Base-by-base conservation (phyloP, 1,140 invertebrate species). In the Mercenaria mercenaria region DNA sequence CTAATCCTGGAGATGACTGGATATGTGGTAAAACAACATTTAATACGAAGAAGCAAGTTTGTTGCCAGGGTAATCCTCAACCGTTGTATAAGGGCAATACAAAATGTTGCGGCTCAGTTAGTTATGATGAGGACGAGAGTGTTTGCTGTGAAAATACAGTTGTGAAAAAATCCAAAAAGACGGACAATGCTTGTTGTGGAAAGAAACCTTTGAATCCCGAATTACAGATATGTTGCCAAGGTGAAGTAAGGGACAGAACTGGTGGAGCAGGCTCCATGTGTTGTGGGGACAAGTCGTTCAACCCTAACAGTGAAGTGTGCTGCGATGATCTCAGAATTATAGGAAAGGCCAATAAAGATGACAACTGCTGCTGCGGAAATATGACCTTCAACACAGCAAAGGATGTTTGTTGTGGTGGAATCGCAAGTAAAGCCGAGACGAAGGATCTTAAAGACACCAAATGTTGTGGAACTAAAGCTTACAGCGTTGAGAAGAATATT, bases 341-440 rank as follows among this genome's bases (percentile, higher is more conserved):
- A 23, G n/a, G 43, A n/a, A 89, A 89, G 34, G 23, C 23, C 8
- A 89, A 37, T 29, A 89, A 82, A 26, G 88, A 89, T 74, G 88
- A 89, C 41, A 89, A 89, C 50, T 82, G 79, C 72, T 89, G 88
- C 39, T 89, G 88, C 83, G 88, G 88, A 76, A 89, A 82, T 34
- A 74, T 61, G 39, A 83, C 88, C 15, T 89, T 82, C 47, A 89
- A 89, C 23, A 83, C 88, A 39, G 47, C 26, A 0, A 41, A 13
- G 23, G 79, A 83, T 15, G 69, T 89, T 26, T 83, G 80, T 52
- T 89, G 88, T 76, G 69, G 83, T 72, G 61, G 79, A 56, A 50
- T 74, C 43, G 64, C 79, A 29, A 76, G 67, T 41, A 37, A 23
- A 11, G 61, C 69, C 10, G 26, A 74, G 41, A 83, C 61, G 50